These are phyloP conservation scores for Catharus fuscescens DNA, from an alignment of 2,113 vertebrate species.

Conservation along the genomic window DNA sequence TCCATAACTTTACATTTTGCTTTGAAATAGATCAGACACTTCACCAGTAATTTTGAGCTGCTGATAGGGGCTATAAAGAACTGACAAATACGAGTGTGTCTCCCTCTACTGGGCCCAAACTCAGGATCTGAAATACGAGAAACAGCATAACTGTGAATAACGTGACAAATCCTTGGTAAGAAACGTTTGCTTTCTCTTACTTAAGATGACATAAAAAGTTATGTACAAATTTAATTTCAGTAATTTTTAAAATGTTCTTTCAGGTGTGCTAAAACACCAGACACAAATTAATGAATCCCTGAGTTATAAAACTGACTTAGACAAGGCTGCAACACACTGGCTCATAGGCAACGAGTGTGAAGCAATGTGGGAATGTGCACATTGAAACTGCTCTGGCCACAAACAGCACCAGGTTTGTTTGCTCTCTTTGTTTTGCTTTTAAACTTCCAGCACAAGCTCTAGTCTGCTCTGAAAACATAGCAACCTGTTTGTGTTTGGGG, in stretches of 20 bases:
- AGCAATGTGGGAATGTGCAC: not conserved
- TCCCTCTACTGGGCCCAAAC: constrained; percentile 49
- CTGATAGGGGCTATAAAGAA: constrained; percentile 29
- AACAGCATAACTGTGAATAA: not conserved
- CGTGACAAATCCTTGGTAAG: not conserved
- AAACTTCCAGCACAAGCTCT: not conserved
- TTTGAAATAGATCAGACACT: constrained; percentile 67
- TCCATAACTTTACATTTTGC: constrained; percentile 20
- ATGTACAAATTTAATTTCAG: not conserved
- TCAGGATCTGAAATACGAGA: not conserved
- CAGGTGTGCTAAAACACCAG: not conserved
- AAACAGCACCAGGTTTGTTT: not conserved
- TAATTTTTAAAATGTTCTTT: not conserved
- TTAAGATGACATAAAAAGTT: not conserved
- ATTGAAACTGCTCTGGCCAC: not conserved
- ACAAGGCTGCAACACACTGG: not conserved
- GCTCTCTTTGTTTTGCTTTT: not conserved
- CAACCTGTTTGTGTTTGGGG: not conserved
- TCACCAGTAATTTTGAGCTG: constrained; percentile 41
- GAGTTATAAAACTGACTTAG: not conserved
- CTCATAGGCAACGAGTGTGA: not conserved
- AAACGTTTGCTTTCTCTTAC: not conserved
- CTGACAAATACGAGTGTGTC: constrained; percentile 16
- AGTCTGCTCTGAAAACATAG: not conserved
- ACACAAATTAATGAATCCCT: not conserved